These are phyloP conservation scores for Manduca sexta DNA, from an alignment of 1,140 invertebrate genomes.

Conservation along the genomic window DNA sequence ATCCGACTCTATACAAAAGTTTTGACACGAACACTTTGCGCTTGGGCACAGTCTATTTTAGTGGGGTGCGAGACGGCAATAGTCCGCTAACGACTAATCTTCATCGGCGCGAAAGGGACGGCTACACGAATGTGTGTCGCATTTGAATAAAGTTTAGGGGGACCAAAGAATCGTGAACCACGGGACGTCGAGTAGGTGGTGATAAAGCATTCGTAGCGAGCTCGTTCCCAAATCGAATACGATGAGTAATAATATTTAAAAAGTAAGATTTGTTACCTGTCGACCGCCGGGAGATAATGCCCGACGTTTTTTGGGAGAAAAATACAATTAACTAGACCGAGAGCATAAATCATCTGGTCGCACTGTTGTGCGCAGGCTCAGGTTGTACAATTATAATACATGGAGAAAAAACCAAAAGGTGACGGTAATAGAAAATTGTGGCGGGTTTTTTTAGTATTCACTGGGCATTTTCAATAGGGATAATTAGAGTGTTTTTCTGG, in stretches of 20 bases:
- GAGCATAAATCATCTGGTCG: constrained; percentile 56
- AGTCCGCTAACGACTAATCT: constrained; percentile 37
- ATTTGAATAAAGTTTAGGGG: constrained; percentile 70
- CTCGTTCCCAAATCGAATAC: constrained; percentile 67
- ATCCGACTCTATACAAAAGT: constrained; percentile 64
- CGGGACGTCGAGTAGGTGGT: constrained; percentile 70
- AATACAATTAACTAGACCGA: constrained; percentile 63
- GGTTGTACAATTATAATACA: constrained; percentile 56
- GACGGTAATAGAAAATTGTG: constrained; percentile 43
- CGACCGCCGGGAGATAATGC: constrained; percentile 58
- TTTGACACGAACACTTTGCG: constrained; percentile 70
- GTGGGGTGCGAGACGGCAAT: constrained; percentile 57
- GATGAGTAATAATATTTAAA: constrained; percentile 73
- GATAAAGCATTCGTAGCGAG: constrained; percentile 67
- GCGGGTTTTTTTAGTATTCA: constrained; percentile 34
- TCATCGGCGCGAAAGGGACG: constrained; percentile 44
- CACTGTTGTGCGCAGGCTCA: constrained; percentile 38
- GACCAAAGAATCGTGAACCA: constrained; percentile 57
- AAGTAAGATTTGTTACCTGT: constrained; percentile 72
- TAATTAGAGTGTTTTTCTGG: constrained; percentile 30
- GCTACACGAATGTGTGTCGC: constrained; percentile 57
- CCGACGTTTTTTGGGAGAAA: constrained; percentile 54
- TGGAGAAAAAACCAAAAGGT: constrained; percentile 35
- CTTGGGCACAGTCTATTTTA: constrained; percentile 73
- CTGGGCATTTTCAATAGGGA: constrained; percentile 28